These are phyloP conservation scores for Tetragonisca angustula DNA, from an alignment of 2,888 invertebrate genomes.

Conservation along the genomic window DNA sequence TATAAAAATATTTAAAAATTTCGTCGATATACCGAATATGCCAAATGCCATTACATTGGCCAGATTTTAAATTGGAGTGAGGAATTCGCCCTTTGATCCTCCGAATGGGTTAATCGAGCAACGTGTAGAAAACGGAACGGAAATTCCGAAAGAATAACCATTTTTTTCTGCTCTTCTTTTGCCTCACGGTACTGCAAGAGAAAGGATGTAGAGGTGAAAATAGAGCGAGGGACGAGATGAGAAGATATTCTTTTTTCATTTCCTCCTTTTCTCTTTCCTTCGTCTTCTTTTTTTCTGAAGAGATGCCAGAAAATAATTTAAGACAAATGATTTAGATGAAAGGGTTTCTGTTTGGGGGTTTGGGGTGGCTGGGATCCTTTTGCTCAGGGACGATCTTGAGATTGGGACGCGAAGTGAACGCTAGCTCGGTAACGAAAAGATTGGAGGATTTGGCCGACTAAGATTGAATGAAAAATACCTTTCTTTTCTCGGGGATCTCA, in stretches of 20 bases:
- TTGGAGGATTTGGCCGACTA: conserved; percentile 5
- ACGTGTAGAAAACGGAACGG: background rate
- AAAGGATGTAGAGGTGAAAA: background rate
- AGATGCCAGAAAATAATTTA: background rate
- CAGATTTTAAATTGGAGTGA: no score
- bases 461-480: conserved; percentile 22
- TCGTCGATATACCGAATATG: no score
- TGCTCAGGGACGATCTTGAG: background rate
- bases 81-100: background rate
- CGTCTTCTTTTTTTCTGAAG: background rate
- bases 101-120: background rate
- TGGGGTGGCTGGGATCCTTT: background rate
- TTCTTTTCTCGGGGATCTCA: background rate
- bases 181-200: no score
- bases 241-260: background rate
- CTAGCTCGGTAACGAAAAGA: conserved; percentile 7
- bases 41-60: no score
- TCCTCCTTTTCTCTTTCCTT: background rate
- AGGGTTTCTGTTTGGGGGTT: background rate
- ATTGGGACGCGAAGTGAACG: conserved; percentile 3
- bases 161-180: background rate
- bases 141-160: background rate
- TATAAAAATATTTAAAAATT: no score
- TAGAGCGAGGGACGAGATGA: background rate
- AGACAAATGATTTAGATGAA: conserved; percentile 4